A percentile compares a stretch with the other conserved stretches of the same genome.
phyloP scores from a whole-genome alignment of 92 coral and sea anemone species.

The Zoanthus solanderi region DNA sequence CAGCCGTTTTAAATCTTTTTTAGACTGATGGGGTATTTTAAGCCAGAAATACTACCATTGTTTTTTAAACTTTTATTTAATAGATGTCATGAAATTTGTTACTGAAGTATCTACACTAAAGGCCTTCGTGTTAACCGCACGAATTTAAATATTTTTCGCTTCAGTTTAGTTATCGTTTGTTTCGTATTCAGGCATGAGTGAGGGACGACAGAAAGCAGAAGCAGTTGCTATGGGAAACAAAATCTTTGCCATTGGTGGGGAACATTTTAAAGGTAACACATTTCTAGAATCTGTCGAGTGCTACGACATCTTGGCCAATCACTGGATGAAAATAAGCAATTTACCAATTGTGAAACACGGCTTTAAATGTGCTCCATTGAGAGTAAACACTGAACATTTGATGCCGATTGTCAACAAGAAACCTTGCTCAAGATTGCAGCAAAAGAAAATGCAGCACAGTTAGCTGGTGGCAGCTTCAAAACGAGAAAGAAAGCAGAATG shows the following conservation, averaged over 20 bases:
- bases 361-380: slow-evolving; percentile 60
- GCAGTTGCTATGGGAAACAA: slow-evolving; percentile 69
- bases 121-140: too few relatives aligned
- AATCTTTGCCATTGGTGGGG: slow-evolving; percentile 89
- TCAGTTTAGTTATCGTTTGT: background rate
- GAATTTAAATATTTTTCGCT: too few relatives aligned
- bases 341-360: slow-evolving; percentile 77
- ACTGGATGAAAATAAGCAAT: slow-evolving; percentile 67
- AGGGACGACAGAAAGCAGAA: slow-evolving; percentile 83
- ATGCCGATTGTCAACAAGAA: slow-evolving; percentile 30
- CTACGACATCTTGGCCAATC: slow-evolving; percentile 64
- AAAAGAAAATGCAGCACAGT: background rate
- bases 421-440: background rate
- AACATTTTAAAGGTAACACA: slow-evolving; percentile 71
- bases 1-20: too few relatives aligned
- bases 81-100: too few relatives aligned
- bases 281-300: slow-evolving; percentile 76
- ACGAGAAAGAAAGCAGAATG: background rate
- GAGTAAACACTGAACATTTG: slow-evolving; percentile 59
- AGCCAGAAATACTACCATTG: too few relatives aligned
- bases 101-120: too few relatives aligned
- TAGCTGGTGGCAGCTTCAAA: background rate
- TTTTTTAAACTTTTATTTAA: too few relatives aligned
- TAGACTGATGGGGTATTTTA: too few relatives aligned
- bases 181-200: slow-evolving; percentile 67